Conservation (phyloP, 37 sponge, comb jelly and placozoan species). For the Hormiphora californensis region DNA sequence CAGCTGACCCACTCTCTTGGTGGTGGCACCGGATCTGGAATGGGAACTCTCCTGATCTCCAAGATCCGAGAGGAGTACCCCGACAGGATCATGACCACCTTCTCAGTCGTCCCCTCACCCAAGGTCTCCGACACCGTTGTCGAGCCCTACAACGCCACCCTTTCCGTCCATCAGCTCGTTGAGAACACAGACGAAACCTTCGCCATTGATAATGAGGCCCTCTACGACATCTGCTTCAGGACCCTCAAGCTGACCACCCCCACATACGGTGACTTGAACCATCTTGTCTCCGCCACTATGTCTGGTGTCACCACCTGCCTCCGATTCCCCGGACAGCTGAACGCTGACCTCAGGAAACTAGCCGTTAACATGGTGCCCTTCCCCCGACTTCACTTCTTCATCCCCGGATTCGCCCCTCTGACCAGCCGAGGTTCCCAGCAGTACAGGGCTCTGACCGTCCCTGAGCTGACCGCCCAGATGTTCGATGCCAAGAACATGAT, state of each 20-base stretch:
- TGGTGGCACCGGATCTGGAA: slow-evolving; percentile 94
- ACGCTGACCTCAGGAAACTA: slow-evolving; percentile 92
- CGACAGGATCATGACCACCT: slow-evolving; percentile 61
- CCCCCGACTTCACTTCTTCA: slow-evolving; percentile 53
- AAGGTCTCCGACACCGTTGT: slow-evolving; percentile 79
- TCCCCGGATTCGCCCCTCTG: slow-evolving; percentile 84
- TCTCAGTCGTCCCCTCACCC: slow-evolving; percentile 64
- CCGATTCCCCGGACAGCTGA: slow-evolving; percentile 94
- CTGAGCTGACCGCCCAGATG: slow-evolving; percentile 99
- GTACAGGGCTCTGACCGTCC: slow-evolving; percentile 94
- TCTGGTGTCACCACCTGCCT: slow-evolving; percentile 93
- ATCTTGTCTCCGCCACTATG: slow-evolving; percentile 93
- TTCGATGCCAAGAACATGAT: slow-evolving; percentile 99
- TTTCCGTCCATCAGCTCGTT: slow-evolving; percentile 54
- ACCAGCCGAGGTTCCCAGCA: slow-evolving; percentile 99
- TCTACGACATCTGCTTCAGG: slow-evolving; percentile 90
- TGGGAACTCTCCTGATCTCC: slow-evolving; percentile 80
- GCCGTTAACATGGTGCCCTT: slow-evolving; percentile 80
- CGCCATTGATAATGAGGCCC: slow-evolving; percentile 89
- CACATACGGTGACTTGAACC: slow-evolving; percentile 56
- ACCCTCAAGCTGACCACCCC: slow-evolving; percentile 57
- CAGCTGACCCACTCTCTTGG: slow-evolving; percentile 99
- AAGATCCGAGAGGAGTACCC: slow-evolving; percentile 56
- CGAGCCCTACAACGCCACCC: slow-evolving; percentile 72
- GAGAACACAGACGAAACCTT: slow-evolving; percentile 58